Percentiles rank a stretch among this genome's conserved stretches.
Conservation (phyloP, 2,888 invertebrate genomes). For the Bimastos eiseni region DNA sequence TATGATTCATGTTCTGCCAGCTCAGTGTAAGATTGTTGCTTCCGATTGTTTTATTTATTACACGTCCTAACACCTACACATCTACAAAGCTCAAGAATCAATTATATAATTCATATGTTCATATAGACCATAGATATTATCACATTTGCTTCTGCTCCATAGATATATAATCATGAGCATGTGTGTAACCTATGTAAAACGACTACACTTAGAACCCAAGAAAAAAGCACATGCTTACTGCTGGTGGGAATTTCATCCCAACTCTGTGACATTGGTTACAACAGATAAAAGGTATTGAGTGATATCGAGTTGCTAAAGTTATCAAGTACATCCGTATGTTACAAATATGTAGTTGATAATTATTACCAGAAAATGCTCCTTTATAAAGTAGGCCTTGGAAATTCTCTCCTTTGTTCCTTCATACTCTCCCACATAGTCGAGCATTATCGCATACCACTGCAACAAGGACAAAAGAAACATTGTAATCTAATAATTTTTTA, state of each 20-base stretch:
- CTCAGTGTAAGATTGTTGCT: not conserved
- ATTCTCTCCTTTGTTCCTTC: conserved; percentile 78
- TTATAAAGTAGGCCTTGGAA: conserved; percentile 73
- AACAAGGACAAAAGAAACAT: conserved; percentile 33
- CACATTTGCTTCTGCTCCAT: no score
- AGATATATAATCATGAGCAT: no score
- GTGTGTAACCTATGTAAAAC: no score
- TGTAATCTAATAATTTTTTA: not conserved
- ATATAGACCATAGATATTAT: no score
- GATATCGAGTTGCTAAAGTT: not conserved
- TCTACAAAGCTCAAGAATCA: no score
- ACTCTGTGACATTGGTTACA: not conserved
- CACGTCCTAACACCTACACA: no score
- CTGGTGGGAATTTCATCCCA: not conserved
- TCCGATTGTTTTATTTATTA: no score
- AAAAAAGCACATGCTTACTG: not conserved
- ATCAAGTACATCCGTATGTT: not conserved
- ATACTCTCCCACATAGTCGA: conserved; percentile 75
- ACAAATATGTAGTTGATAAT: not conserved
- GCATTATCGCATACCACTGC: conserved; percentile 72
- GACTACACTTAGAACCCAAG: not conserved
- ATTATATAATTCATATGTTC: no score
- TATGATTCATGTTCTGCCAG: not conserved
- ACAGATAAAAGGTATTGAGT: not conserved
- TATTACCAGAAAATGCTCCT: conserved; percentile 69